Conservation (phyloP, 2,113 vertebrate species). For the Octodon degus region DNA sequence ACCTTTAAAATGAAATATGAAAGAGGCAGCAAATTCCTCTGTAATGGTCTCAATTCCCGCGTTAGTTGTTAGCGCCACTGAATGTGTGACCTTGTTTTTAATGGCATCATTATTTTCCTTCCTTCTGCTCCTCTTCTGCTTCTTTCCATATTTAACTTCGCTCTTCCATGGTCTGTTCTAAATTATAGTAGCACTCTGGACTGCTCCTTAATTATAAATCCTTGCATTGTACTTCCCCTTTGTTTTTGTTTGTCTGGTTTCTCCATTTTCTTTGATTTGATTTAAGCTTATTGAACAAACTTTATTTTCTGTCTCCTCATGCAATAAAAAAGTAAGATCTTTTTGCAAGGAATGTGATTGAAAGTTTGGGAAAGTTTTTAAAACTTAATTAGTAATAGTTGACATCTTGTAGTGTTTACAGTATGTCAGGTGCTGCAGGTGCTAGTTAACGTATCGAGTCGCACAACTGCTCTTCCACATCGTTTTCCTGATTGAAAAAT, state of each 20-base stretch:
- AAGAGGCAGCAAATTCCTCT: constrained; percentile 73
- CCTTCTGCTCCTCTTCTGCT: constrained; percentile 53
- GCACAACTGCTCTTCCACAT: background rate
- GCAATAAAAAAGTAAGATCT: background rate
- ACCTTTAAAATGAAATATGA: constrained; percentile 65
- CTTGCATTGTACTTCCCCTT: background rate
- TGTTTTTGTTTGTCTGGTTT: constrained; percentile 42
- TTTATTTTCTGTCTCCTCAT: constrained; percentile 51
- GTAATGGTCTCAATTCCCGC: constrained; percentile 54
- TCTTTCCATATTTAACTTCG: constrained; percentile 70
- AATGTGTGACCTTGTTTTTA: constrained; percentile 76
- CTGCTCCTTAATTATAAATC: constrained; percentile 70
- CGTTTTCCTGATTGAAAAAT: background rate
- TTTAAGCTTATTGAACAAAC: background rate
- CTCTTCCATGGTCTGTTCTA: constrained; percentile 68
- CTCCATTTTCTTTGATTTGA: background rate
- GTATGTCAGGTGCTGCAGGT: rapidly evolving
- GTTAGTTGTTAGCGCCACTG: constrained; percentile 68
- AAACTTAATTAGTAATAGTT: constrained; percentile 5
- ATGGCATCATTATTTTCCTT: constrained; percentile 66
- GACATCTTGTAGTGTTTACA: background rate
- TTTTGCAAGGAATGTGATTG: background rate
- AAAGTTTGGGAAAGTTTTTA: constrained; percentile 20
- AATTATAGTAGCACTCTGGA: constrained; percentile 62
- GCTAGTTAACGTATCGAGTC: background rate